Evolutionary conservation across 2,888 invertebrate genomes (phyloP).

Genomic region (Notodonta ziczac): DNA sequence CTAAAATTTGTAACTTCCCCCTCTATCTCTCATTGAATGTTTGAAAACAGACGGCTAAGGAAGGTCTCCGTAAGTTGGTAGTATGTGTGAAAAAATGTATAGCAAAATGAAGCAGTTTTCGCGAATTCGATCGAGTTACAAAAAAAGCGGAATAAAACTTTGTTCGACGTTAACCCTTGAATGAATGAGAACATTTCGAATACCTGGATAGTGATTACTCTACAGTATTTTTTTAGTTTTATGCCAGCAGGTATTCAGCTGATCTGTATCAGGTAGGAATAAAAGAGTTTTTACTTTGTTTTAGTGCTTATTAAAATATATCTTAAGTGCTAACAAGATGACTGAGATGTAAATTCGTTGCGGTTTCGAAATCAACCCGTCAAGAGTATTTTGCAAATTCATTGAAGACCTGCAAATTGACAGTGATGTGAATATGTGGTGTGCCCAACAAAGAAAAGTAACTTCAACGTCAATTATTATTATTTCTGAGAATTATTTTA

Average conservation of each 20-base stretch:
- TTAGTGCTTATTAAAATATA: too few relatives aligned
- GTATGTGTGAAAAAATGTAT: conserved; percentile 46
- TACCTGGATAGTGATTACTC: conserved; percentile 58
- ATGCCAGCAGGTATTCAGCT: conserved; percentile 36
- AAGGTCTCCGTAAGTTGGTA: conserved; percentile 45
- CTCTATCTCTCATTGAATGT: conserved; percentile 10
- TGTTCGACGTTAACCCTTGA: conserved; percentile 66
- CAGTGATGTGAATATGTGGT: too few relatives aligned
- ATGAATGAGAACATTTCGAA: conserved; percentile 70
- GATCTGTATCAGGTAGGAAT: neutral
- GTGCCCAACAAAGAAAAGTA: too few relatives aligned
- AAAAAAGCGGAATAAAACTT: conserved; percentile 64
- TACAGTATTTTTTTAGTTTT: conserved; percentile 50
- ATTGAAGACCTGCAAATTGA: too few relatives aligned
- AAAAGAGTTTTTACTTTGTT: neutral
- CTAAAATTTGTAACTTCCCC: conserved; percentile 33
- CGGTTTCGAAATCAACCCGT: too few relatives aligned
- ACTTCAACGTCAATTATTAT: too few relatives aligned
- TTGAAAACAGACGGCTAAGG: conserved; percentile 5
- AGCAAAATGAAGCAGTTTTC: conserved; percentile 60
- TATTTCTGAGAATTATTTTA: too few relatives aligned
- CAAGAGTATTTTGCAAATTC: too few relatives aligned
- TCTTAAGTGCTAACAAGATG: too few relatives aligned
- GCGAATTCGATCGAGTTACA: conserved; percentile 61
- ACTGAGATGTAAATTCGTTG: too few relatives aligned